Evolutionary conservation across 2,797 vertebrate species (phyloP).

Genomic region (Syncerus caffer): DNA sequence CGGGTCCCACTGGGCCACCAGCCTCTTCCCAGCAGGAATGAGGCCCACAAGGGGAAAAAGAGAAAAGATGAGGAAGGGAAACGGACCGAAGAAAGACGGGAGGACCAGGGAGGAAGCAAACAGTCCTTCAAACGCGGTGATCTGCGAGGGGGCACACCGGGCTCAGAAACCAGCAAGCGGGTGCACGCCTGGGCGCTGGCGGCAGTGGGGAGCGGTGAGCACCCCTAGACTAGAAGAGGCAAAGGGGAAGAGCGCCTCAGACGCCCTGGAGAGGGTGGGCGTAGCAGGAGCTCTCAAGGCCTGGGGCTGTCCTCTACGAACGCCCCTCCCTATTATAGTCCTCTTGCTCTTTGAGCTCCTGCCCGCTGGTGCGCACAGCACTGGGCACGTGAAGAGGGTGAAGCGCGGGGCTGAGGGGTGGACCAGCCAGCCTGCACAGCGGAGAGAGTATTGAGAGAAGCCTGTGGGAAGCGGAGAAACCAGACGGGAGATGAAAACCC

Average conservation of each 20-base stretch:
- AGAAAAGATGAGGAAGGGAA: not conserved
- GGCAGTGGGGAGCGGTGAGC: fast-evolving
- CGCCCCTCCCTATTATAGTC: fast-evolving
- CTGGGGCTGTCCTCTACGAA: not conserved
- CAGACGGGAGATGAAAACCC: not conserved
- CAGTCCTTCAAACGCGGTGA: fast-evolving
- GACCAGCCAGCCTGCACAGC: not conserved
- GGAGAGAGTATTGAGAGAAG: not conserved
- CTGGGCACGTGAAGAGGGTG: fast-evolving
- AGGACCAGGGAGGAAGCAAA: not conserved
- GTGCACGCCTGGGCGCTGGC: fast-evolving
- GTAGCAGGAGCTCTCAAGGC: not conserved
- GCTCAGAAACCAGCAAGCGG: not conserved
- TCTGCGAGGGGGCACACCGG: too few species aligned
- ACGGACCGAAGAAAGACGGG: not conserved
- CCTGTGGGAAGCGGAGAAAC: not conserved
- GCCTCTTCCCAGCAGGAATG: not conserved
- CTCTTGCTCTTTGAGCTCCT: not conserved
- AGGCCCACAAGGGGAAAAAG: not conserved
- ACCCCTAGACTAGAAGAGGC: not conserved
- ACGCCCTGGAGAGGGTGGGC: not conserved
- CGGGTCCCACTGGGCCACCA: not conserved
- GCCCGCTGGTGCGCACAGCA: fast-evolving
- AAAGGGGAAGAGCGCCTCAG: not conserved
- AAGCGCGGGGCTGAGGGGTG: not conserved